These are phyloP conservation scores for Cheilosia variabilis DNA, from an alignment of 2,888 invertebrate genomes.

Conservation along the genomic window DNA sequence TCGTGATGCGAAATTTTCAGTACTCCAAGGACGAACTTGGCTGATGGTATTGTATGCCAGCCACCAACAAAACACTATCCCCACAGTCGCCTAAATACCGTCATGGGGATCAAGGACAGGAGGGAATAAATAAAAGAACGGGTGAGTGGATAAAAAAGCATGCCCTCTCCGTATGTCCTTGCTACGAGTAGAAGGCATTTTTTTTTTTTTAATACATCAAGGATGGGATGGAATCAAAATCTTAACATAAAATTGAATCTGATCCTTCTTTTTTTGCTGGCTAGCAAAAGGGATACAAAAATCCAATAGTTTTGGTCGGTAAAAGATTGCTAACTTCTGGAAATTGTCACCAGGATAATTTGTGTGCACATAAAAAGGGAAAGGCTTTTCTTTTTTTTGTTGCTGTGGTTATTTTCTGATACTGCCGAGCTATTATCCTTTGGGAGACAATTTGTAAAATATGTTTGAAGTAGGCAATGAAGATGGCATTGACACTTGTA, in stretches of 20 bases:
- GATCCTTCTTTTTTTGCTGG: slow-evolving; percentile 16
- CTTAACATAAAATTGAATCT: slow-evolving; percentile 35
- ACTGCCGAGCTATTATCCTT: slow-evolving; percentile 1
- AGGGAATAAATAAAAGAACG: background rate
- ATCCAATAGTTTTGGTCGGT: slow-evolving; percentile 2
- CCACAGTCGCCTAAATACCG: slow-evolving; percentile 1
- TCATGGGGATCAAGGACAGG: background rate
- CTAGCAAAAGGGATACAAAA: slow-evolving; percentile 21
- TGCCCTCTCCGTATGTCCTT: background rate
- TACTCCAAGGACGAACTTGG: slow-evolving; percentile 4
- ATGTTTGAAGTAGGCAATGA: slow-evolving; percentile 26
- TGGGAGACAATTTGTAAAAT: slow-evolving; percentile 27
- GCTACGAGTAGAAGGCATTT: background rate
- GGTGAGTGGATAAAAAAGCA: background rate
- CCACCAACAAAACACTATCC: background rate
- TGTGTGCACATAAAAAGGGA: slow-evolving; percentile 12
- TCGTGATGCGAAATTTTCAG: slow-evolving; percentile 7
- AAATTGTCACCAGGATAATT: slow-evolving; percentile 28
- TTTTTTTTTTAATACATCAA: slow-evolving; percentile 3
- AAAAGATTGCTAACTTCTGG: slow-evolving; percentile 27
- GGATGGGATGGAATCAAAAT: slow-evolving; percentile 6
- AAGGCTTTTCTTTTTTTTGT: background rate
- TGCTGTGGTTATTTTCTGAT: background rate
- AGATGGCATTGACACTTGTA: background rate
- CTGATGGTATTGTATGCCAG: background rate